phyloP scores from a whole-genome alignment of 2,797 vertebrate species.

The Parotocinclus haroldoi region DNA sequence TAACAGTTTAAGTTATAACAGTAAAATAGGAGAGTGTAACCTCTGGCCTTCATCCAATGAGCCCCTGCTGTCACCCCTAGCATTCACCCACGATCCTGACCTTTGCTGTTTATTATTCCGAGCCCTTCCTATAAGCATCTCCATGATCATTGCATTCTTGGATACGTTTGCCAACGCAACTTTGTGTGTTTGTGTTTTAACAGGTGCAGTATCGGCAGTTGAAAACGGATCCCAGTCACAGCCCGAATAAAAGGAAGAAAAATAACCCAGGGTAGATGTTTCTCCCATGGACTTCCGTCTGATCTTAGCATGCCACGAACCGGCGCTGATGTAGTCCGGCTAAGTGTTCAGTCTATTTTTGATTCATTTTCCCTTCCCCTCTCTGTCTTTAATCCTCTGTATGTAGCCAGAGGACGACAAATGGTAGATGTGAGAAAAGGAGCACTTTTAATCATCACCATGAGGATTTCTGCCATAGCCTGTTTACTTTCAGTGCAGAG shows the following conservation, averaged over 20 bases:
- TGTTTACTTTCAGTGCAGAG: slow-evolving; percentile 41
- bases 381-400: slow-evolving; percentile 15
- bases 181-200: slow-evolving; percentile 79
- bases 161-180: slow-evolving; percentile 30
- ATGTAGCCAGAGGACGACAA: slow-evolving; percentile 15
- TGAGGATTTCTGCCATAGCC: slow-evolving; percentile 34
- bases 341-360: slow-evolving; percentile 46
- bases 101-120: slow-evolving; percentile 64
- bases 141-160: slow-evolving; percentile 35
- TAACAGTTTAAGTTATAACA: too few relatives aligned
- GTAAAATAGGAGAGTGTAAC: too few relatives aligned
- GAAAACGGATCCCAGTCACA: slow-evolving; percentile 92
- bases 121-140: slow-evolving; percentile 66
- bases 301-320: slow-evolving; percentile 52
- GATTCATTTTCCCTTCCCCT: slow-evolving; percentile 18
- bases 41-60: neutral
- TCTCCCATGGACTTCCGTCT: slow-evolving; percentile 58
- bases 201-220: slow-evolving; percentile 97
- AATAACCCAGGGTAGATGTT: slow-evolving; percentile 85
- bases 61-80: neutral
- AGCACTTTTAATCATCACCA: slow-evolving; percentile 47
- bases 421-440: slow-evolving; percentile 24
- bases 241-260: slow-evolving; percentile 97
- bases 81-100: slow-evolving; percentile 27
- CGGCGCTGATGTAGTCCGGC: slow-evolving; percentile 56